Percentiles rank a stretch among this genome's conserved stretches.
phyloP scores from a whole-genome alignment of 2,113 vertebrate species.

The Vombatus ursinus region DNA sequence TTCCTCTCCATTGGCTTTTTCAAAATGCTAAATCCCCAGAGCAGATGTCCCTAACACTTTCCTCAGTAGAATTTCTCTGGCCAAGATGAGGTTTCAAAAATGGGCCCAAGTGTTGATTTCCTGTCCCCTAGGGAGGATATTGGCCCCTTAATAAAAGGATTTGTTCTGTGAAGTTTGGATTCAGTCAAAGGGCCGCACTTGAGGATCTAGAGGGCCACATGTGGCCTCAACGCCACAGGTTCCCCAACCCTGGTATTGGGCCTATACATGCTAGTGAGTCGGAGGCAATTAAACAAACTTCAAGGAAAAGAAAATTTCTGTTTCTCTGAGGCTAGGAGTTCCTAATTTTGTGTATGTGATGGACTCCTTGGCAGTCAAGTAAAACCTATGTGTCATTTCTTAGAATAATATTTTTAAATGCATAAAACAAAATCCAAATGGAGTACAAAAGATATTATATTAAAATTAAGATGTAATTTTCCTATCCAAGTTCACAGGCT shows the following conservation, averaged over 20 bases:
- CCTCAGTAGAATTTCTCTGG: neutral
- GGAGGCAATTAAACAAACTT: neutral
- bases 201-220: no score
- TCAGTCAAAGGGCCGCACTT: no score
- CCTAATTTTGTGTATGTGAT: neutral
- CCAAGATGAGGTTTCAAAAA: neutral
- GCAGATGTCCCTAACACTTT: neutral
- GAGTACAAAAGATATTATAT: neutral
- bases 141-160: no score
- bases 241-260: neutral
- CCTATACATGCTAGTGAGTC: neutral
- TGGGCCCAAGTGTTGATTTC: neutral
- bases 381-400: neutral
- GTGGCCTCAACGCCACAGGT: no score
- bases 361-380: neutral
- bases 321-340: neutral
- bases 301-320: neutral
- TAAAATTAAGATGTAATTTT: neutral
- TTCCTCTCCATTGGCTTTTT: neutral
- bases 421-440: neutral
- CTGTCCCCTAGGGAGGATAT: neutral
- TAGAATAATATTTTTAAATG: neutral
- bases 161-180: no score
- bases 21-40: neutral
- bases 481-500: neutral